Conservation (phyloP, 2,888 invertebrate genomes). For the Habrosyne pyritoides region DNA sequence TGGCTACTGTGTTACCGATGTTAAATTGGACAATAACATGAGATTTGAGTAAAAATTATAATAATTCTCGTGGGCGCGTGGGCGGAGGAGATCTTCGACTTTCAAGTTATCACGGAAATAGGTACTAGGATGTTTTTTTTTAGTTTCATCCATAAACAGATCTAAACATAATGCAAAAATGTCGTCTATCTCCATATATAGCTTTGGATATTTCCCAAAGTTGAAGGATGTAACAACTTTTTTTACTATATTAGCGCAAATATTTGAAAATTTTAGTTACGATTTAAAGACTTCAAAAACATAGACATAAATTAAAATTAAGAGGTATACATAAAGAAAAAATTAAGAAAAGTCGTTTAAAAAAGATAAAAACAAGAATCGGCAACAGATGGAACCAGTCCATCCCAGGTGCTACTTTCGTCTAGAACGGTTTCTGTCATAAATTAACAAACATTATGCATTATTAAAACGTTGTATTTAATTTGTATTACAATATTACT, state of each 20-base stretch:
- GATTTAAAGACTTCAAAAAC: too few species aligned
- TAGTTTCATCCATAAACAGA: slow-evolving; percentile 1
- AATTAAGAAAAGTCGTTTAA: background rate
- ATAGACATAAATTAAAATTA: background rate
- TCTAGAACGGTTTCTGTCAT: background rate
- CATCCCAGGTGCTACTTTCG: background rate
- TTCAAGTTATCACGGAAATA: slow-evolving; percentile 3
- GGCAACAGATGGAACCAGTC: background rate
- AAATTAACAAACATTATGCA: background rate
- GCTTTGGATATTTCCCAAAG: background rate
- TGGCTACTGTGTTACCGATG: slow-evolving; percentile 55
- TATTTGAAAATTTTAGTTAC: too few species aligned
- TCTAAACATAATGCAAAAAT: background rate
- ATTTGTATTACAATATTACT: too few species aligned
- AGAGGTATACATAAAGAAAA: background rate
- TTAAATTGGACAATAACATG: slow-evolving; percentile 10
- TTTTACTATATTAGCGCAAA: too few species aligned
- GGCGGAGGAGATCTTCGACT: background rate
- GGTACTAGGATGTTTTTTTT: background rate
- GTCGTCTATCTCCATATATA: background rate
- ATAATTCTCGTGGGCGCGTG: slow-evolving; percentile 3
- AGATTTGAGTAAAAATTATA: slow-evolving; percentile 9
- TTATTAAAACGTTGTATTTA: background rate
- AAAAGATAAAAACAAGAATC: background rate
- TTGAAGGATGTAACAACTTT: too few species aligned